These are phyloP conservation scores for Metopolophium dirhodum DNA, from an alignment of 1,140 invertebrate species.

Conservation along the genomic window DNA sequence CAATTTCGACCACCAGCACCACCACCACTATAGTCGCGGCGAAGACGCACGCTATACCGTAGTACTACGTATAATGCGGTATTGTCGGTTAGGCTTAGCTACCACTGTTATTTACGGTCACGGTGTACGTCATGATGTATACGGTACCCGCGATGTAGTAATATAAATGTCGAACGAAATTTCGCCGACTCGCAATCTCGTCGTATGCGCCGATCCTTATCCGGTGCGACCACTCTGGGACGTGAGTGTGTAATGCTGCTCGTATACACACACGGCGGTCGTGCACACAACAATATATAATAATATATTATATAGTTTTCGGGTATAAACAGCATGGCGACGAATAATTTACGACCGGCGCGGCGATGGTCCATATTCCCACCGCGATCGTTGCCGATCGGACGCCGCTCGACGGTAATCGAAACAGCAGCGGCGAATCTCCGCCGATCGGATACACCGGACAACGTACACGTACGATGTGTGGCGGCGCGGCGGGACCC, in stretches of 20 bases:
- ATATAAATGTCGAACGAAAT: neutral
- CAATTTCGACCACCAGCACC: neutral
- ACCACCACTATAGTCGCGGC: no score
- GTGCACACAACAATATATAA: neutral
- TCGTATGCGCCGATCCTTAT: neutral
- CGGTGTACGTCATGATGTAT: neutral
- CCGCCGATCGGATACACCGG: no score
- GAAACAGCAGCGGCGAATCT: neutral
- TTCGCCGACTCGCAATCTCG: neutral
- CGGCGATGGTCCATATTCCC: neutral
- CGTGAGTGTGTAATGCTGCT: neutral
- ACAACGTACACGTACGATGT: neutral
- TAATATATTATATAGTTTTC: neutral
- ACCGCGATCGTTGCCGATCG: neutral
- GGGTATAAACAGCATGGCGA: neutral
- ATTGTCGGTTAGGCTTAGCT: neutral
- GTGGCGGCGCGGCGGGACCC: no score
- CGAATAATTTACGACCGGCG: neutral
- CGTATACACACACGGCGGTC: no score
- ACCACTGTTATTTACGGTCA: neutral
- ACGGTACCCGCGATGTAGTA: neutral
- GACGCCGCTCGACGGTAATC: neutral
- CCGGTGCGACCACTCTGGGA: neutral
- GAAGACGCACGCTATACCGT: neutral
- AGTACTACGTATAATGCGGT: neutral